Evolutionary conservation across 2,797 vertebrate genomes (phyloP), one percentile per base, ranked within the genome.

Genomic region (Argentina silus): DNA sequence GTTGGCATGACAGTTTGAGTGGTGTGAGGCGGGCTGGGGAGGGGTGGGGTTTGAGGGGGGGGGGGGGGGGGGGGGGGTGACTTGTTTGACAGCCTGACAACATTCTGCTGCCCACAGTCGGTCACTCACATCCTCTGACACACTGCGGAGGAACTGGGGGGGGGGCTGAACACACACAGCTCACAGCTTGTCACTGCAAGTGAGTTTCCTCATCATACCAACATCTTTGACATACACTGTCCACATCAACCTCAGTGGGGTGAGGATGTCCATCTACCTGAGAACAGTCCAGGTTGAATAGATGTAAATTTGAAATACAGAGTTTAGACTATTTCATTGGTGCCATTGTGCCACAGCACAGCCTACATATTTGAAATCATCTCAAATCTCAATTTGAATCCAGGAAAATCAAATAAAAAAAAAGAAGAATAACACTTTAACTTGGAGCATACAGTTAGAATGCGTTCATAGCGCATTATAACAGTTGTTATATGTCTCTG

Each of bases 31-130:
- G 67, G 36, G 60, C 21, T 15, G 45, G 57, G 43, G 36, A 72
- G 50, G 53, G 17, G 45, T 57, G 48, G 23, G 57, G 60, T 56
- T 55, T 17, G 27, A 15, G 65, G 62, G 67, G 53, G 76, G 74
- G 73, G 61, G n/a, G 50, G 53, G 17, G 45, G 51, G 48, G 23
- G 57, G 60, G 65, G 62, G 67, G 53, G 76, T 73, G 73, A 59
- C 70, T 56, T 36, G 74, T 83, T 78, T 89, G 87, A 88, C 88
- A 88, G 80, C 78, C 68, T 85, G 81, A 87, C 85, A 86, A 79
- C 79, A 69, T 55, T 83, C 82, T 81, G 84, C 83, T 85, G 81
- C 83, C 77, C 79, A 77, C 80, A 86, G 79, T 86, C 83, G 88
- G 88, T 85, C 90, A 88, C 81, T 89, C 85, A 82, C 77, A 84